A percentile compares a stretch with the other conserved stretches of the same genome.
Conservation (phyloP, 2,797 vertebrate genomes). For the Petrocephalus schoutedeni region DNA sequence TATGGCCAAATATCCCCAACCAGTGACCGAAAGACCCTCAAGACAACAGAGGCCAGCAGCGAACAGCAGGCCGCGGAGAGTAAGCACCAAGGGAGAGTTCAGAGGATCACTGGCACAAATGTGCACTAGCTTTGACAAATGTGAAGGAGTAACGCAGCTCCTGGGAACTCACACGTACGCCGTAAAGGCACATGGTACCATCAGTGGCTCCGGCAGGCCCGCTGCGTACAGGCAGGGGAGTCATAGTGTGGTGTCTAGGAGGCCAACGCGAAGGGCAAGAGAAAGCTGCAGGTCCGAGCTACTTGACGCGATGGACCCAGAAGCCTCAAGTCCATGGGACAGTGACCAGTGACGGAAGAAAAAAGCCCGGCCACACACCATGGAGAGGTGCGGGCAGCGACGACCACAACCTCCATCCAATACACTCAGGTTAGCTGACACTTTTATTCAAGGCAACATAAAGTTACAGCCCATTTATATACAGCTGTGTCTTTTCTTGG, state of each 20-base stretch:
- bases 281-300: not conserved
- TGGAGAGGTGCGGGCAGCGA: not conserved
- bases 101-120: not conserved
- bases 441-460: not conserved
- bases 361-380: not conserved
- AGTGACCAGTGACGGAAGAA: not conserved
- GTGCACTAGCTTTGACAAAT: not conserved
- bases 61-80: not conserved
- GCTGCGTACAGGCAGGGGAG: not conserved
- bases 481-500: not conserved
- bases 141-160: not conserved
- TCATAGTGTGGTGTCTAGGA: not conserved
- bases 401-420: not conserved
- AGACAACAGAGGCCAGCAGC: not conserved
- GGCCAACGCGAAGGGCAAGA: not conserved
- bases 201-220: not conserved
- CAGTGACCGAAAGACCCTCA: not conserved
- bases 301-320: not conserved
- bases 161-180: not conserved
- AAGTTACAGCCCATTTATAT: conserved; percentile 2
- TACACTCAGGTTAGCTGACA: not conserved
- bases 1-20: not conserved
- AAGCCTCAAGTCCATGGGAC: not conserved
- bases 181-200: not conserved
- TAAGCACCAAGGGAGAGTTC: not conserved